These are phyloP conservation scores for Tyria jacobaeae DNA, from an alignment of 2,888 invertebrate species.

Conservation along the genomic window DNA sequence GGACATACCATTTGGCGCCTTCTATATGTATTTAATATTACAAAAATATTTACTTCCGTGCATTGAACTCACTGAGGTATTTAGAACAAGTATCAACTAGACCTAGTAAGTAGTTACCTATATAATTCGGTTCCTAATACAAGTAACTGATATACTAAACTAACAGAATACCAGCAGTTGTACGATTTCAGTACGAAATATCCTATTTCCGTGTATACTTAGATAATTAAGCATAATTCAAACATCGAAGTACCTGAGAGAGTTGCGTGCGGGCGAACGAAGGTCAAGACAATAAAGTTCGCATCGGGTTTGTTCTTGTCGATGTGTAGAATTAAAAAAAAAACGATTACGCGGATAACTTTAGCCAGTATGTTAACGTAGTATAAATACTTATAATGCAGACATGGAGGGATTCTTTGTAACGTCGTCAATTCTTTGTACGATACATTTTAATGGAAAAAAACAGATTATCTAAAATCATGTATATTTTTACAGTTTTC, in stretches of 20 bases:
- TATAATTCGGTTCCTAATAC: constrained; percentile 1
- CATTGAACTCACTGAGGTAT: background rate
- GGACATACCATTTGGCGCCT: background rate
- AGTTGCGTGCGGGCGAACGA: constrained; percentile 34
- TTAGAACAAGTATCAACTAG: background rate
- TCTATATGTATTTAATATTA: background rate
- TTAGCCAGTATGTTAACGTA: no score
- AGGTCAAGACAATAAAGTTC: constrained; percentile 37
- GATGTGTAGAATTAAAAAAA: background rate
- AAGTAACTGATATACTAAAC: background rate
- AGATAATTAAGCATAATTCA: constrained; percentile 39
- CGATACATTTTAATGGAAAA: no score
- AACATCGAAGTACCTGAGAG: constrained; percentile 13
- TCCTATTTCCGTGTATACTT: background rate
- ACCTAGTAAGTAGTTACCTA: constrained; percentile 10
- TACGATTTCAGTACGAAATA: constrained; percentile 21
- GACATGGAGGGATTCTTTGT: no score
- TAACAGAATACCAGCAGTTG: background rate
- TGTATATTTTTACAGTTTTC: no score
- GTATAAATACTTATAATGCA: no score
- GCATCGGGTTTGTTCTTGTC: background rate
- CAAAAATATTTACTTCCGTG: background rate
- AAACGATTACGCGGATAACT: no score
- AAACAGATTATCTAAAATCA: no score
- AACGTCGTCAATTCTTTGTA: no score